phyloP scores from a whole-genome alignment of 1,140 invertebrate species.

The Metaphire vulgaris region DNA sequence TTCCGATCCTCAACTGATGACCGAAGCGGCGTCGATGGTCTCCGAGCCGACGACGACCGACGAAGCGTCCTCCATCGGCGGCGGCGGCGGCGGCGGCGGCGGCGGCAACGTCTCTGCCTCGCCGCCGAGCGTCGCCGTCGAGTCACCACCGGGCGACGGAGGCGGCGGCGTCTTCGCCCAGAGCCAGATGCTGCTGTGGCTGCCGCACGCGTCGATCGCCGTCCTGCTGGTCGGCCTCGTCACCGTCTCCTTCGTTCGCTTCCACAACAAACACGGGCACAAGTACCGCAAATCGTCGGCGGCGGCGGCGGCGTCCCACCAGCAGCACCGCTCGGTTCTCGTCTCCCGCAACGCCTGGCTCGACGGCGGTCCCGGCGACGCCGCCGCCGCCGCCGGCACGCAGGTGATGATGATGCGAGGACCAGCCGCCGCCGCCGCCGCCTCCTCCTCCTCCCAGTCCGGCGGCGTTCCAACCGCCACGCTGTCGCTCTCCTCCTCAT shows the following conservation, averaged over 20 bases:
- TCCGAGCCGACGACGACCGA: too few relatives aligned
- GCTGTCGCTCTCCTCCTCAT: background rate
- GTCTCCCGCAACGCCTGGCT: too few relatives aligned
- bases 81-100: too few relatives aligned
- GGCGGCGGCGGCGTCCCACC: conserved; percentile 12
- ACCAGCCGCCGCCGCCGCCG: background rate
- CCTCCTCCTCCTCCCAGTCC: background rate
- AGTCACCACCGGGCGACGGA: background rate
- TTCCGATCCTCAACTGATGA: too few relatives aligned
- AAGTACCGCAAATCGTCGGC: conserved; percentile 18
- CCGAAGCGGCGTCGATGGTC: too few relatives aligned
- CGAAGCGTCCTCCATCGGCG: too few relatives aligned
- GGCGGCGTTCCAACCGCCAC: background rate
- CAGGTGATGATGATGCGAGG: background rate
- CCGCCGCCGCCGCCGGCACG: background rate
- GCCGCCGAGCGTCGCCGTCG: background rate
- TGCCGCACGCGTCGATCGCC: conserved; percentile 17
- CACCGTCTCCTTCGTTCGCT: conserved; percentile 19
- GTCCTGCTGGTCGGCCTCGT: conserved; percentile 16
- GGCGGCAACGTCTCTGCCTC: background rate
- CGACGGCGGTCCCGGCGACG: conserved; percentile 15
- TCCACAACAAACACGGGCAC: conserved; percentile 26
- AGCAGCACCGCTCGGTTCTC: too few relatives aligned
- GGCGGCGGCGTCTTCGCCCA: background rate
- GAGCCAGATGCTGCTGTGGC: conserved; percentile 15